Evolutionary conservation across 2,888 invertebrate species (phyloP).

Genomic region (Patella depressa): DNA sequence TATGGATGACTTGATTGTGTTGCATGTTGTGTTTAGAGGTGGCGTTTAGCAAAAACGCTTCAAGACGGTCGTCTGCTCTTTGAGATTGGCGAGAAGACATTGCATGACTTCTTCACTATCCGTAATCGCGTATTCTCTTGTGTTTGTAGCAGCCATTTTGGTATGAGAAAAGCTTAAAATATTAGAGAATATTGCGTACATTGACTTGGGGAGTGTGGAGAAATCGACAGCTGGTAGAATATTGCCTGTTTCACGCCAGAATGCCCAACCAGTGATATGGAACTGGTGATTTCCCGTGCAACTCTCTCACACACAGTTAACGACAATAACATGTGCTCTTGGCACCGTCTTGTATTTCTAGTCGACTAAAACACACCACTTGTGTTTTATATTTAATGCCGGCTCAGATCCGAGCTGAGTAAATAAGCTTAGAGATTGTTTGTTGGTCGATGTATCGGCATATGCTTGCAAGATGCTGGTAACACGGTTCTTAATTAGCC

Average conservation of each 20-base stretch:
- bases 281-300: slow-evolving; percentile 16
- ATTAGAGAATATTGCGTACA: no score
- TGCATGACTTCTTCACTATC: no score
- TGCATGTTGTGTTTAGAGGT: no score
- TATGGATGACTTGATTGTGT: no score
- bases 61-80: no score
- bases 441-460: slow-evolving; percentile 7
- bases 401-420: neutral
- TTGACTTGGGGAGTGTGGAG: no score
- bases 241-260: slow-evolving; percentile 10
- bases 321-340: slow-evolving; percentile 18
- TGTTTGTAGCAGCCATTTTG: no score
- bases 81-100: no score
- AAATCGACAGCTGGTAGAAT: no score
- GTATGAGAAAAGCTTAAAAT: no score
- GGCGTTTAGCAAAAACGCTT: no score
- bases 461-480: slow-evolving; percentile 23
- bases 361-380: neutral
- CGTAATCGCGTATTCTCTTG: no score
- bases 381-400: slow-evolving; percentile 1
- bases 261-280: slow-evolving; percentile 18
- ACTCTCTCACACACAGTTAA: slow-evolving; percentile 11
- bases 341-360: slow-evolving; percentile 18
- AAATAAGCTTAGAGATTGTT: slow-evolving; percentile 1
- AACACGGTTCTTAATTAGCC: slow-evolving; percentile 21